These are phyloP conservation scores for Clavelina lepadiformis DNA, from an alignment of 23 tunicate genomes.

Conservation along the genomic window DNA sequence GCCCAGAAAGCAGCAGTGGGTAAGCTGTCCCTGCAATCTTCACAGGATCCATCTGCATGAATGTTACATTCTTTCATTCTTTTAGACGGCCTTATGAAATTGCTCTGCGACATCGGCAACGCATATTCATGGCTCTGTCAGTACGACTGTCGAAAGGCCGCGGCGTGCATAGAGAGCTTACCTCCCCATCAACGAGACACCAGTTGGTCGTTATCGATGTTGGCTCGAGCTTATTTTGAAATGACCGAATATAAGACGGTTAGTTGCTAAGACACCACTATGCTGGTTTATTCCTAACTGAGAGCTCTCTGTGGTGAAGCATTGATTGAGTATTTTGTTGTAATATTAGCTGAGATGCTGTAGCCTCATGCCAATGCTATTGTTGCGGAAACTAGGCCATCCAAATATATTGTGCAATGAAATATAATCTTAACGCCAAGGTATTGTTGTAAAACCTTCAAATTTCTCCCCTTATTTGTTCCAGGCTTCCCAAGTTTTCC, in stretches of 20 bases:
- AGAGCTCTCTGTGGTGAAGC: no score
- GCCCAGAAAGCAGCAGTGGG: slow-evolving; percentile 44
- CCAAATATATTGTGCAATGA: no score
- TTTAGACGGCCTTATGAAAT: slow-evolving; percentile 56
- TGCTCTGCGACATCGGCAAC: slow-evolving; percentile 65
- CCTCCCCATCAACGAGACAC: slow-evolving; percentile 69
- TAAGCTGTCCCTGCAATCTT: slow-evolving; percentile 2
- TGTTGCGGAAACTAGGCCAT: no score
- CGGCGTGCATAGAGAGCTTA: slow-evolving; percentile 34
- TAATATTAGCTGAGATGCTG: no score
- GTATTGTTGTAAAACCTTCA: neutral
- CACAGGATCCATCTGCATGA: no score
- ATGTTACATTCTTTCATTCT: neutral
- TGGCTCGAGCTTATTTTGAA: slow-evolving; percentile 85
- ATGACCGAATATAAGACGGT: slow-evolving; percentile 72
- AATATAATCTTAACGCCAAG: no score
- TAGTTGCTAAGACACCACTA: no score
- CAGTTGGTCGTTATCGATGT: slow-evolving; percentile 64
- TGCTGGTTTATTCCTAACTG: no score
- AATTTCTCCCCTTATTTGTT: neutral
- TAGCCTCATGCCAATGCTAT: no score
- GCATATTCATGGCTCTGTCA: slow-evolving; percentile 63
- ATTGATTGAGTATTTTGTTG: no score
- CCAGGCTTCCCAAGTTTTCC: slow-evolving; percentile 65
- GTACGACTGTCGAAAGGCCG: slow-evolving; percentile 69